These are phyloP conservation scores for Erinaceus europaeus DNA, from an alignment of 2,113 vertebrate genomes.

Conservation along the genomic window DNA sequence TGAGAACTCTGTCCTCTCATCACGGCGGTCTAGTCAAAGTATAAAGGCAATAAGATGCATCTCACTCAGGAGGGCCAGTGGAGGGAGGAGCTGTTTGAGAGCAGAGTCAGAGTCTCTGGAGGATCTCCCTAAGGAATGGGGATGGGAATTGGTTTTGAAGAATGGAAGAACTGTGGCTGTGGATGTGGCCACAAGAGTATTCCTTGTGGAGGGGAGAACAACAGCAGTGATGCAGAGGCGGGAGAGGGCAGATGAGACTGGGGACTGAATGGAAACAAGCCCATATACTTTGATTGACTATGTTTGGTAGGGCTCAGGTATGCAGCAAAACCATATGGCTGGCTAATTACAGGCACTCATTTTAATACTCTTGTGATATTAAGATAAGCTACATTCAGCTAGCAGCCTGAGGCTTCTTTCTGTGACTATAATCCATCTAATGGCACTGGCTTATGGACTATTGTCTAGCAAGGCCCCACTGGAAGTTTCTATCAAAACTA, in stretches of 20 bases:
- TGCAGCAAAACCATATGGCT: background rate
- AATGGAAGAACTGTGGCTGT: background rate
- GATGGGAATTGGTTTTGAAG: background rate
- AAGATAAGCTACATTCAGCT: constrained; percentile 14
- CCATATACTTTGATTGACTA: background rate
- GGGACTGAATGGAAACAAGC: background rate
- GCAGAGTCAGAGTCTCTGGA: background rate
- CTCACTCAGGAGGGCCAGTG: background rate
- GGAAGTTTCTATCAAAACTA: constrained; percentile 32
- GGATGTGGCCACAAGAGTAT: background rate
- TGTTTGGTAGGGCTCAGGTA: background rate
- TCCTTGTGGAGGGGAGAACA: background rate
- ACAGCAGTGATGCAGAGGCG: background rate
- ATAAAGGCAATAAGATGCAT: background rate
- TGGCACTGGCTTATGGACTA: background rate
- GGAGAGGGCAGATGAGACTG: background rate
- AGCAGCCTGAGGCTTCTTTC: background rate
- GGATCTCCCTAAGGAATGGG: background rate
- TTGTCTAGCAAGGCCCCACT: background rate
- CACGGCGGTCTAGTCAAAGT: background rate
- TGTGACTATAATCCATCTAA: constrained; percentile 4
- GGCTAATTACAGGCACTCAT: background rate
- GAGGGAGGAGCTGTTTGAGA: background rate
- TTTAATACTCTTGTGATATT: background rate
- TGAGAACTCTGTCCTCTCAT: background rate